These are phyloP conservation scores for Pipistrellus nathusii DNA, from an alignment of 2,797 vertebrate species.

Conservation along the genomic window DNA sequence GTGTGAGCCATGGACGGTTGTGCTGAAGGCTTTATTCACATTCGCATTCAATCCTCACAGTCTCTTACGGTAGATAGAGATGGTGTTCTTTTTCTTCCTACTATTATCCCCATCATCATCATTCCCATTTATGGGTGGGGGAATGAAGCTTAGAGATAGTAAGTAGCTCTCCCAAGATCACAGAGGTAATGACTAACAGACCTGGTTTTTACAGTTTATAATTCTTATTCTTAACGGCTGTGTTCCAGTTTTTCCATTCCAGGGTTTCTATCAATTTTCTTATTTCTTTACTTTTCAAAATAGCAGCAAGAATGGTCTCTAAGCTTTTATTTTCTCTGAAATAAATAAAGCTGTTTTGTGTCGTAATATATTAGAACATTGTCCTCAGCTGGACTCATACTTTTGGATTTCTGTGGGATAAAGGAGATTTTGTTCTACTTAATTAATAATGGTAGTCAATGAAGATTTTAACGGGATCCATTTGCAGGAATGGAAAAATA, in stretches of 20 bases:
- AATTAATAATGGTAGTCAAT: background rate
- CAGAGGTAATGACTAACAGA: background rate
- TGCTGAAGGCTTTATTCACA: background rate
- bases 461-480: conserved; percentile 51
- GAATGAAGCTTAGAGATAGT: background rate
- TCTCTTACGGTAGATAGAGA: background rate
- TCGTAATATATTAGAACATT: background rate
- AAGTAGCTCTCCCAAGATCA: background rate
- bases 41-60: background rate
- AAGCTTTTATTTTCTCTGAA: background rate
- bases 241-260: background rate
- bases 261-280: background rate
- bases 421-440: background rate
- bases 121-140: background rate
- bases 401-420: background rate
- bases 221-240: background rate
- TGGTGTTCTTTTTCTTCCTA: background rate
- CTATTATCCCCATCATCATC: background rate
- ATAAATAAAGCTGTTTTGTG: background rate
- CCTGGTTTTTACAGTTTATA: background rate
- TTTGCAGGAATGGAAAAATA: conserved; percentile 90
- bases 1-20: background rate
- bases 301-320: background rate
- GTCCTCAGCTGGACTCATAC: background rate
- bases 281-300: background rate